Base-by-base conservation (phyloP, 2,797 vertebrate species). In the Vultur gryphus region DNA sequence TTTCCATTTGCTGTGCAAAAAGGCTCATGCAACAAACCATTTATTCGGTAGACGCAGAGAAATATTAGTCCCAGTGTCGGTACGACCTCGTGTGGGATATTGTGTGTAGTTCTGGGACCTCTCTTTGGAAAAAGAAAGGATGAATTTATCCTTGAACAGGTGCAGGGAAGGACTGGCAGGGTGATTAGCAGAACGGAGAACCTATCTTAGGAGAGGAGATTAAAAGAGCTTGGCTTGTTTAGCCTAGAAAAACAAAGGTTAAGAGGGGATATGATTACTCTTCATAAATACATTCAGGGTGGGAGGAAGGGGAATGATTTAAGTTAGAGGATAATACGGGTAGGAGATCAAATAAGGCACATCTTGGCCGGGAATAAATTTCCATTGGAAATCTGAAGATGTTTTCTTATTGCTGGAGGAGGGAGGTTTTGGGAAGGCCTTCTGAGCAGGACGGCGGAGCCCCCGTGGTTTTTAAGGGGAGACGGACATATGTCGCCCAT, bases 271-370 rank as follows among this genome's bases (percentile, higher is more conserved):
- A 96, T 94, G 94, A 96, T 96, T 96, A 91, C 91, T 92, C 86
- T 83, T 96, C 96, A 96, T 93, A 96, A 97, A 96, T 89, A 89
- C 82, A 39, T 83, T 43, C 81, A 67, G 84, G 37, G 75, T 83
- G 52, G 95, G 84, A 95, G 85, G 98, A 97, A 97, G 96, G 96
- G 98, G 98, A 98, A 98, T 98, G 58, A 89, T 92, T 93, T 82
- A 52, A 90, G 25, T 49, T 59, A 75, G 84, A 87, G 52, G 59
- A 80, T 85, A 96, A 83, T 37, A 67, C 0, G 1, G 7, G 55
- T 61, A 41, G 48, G 84, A 93, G 75, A 94, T 77, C 51, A 89
- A 87, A 83, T 64, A 48, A 89, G 44, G n/a, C 11, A 4, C 39
- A 26, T 90, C 64, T 67, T 73, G 70, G 48, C 31, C 37, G 43